phyloP scores from a whole-genome alignment of 2,113 vertebrate species.

The Pedionomus torquatus region DNA sequence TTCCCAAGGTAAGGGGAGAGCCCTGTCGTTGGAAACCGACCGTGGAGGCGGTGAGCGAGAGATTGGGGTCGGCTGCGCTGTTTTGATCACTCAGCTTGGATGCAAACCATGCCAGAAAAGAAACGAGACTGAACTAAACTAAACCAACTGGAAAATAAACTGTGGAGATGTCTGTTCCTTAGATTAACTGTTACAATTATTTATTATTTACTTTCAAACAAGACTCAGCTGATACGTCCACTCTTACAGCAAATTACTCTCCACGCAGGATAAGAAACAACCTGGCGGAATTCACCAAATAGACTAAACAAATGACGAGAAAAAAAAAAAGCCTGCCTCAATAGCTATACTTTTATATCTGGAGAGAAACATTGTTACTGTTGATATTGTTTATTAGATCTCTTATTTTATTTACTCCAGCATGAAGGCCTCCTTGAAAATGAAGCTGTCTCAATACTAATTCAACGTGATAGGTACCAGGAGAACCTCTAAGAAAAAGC shows the following conservation, averaged over 20 bases:
- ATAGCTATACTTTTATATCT: not conserved
- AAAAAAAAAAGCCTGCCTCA: not conserved
- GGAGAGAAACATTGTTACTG: not conserved
- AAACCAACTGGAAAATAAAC: not conserved
- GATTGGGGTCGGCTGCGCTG: not conserved
- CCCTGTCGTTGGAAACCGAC: not conserved
- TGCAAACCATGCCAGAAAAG: not conserved
- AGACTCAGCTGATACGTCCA: not conserved
- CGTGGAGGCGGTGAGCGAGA: not conserved
- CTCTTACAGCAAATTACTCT: not conserved
- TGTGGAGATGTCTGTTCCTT: not conserved
- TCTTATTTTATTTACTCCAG: not conserved
- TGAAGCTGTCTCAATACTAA: not conserved
- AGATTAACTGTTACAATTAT: conserved; percentile 20
- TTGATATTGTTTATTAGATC: not conserved
- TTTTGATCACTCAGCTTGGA: not conserved
- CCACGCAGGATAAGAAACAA: not conserved
- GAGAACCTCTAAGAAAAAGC: not conserved
- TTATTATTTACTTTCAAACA: not conserved
- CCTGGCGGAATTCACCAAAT: not conserved
- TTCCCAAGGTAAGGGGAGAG: fast-evolving
- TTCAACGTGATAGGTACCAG: not conserved
- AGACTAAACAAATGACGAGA: conserved; percentile 27
- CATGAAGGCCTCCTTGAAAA: not conserved
- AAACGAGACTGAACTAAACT: not conserved